Conservation (phyloP, 2,797 vertebrate genomes). For the Megaceryle alcyon region DNA sequence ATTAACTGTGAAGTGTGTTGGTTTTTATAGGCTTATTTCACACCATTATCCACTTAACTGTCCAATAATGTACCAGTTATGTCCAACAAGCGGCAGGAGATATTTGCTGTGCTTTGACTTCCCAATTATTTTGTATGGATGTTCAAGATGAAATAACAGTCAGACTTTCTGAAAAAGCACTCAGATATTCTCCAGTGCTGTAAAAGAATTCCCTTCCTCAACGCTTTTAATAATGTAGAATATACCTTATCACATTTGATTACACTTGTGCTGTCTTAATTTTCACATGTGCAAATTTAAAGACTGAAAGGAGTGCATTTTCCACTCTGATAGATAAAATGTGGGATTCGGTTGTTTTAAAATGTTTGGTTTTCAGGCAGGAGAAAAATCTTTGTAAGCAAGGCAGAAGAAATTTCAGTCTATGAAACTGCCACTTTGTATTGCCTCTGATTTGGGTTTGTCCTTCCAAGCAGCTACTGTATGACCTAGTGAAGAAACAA, state of each 20-base stretch:
- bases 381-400: background rate
- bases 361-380: background rate
- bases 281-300: background rate
- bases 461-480: conserved; percentile 54
- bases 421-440: conserved; percentile 45
- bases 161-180: background rate
- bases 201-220: background rate
- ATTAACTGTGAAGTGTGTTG: conserved; percentile 66
- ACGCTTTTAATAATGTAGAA: background rate
- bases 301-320: background rate
- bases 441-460: conserved; percentile 31
- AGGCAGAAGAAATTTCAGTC: background rate
- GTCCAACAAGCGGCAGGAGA: conserved; percentile 31
- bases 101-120: conserved; percentile 50
- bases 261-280: background rate
- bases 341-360: background rate
- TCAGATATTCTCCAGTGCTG: background rate
- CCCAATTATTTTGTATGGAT: background rate
- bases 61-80: conserved; percentile 7
- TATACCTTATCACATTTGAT: background rate
- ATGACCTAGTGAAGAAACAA: conserved; percentile 31
- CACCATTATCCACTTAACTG: conserved; percentile 66
- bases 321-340: background rate
- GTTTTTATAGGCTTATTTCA: conserved; percentile 64
- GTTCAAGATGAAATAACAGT: conserved; percentile 26